phyloP scores from a whole-genome alignment of 2,888 invertebrate species.

The Lamellibrachia columna region DNA sequence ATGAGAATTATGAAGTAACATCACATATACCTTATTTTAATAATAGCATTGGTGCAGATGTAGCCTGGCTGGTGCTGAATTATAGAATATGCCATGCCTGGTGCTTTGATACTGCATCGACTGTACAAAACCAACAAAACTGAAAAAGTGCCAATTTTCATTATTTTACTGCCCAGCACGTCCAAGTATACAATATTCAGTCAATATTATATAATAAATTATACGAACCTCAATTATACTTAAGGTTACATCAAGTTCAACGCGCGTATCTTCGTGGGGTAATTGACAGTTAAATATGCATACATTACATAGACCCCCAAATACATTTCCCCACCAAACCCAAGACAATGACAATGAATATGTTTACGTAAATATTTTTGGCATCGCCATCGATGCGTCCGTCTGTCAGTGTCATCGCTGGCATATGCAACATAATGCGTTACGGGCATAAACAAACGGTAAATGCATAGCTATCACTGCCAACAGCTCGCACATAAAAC shows the following conservation, averaged over 20 bases:
- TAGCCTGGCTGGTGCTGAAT: no score
- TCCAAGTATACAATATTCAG: no score
- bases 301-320: neutral
- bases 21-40: no score
- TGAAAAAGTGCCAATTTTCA: no score
- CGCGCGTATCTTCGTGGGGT: neutral
- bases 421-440: neutral
- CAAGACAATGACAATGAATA: neutral
- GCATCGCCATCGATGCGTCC: neutral
- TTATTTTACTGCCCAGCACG: no score
- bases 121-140: no score
- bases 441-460: neutral
- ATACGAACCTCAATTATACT: neutral
- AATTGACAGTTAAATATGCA: neutral
- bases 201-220: no score
- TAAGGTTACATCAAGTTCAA: neutral
- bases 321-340: neutral
- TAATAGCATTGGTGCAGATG: no score
- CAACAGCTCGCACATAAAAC: neutral
- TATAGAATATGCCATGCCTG: no score
- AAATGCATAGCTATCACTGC: constrained; percentile 9
- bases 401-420: neutral
- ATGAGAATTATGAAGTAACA: no score
- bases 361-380: constrained; percentile 5
- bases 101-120: no score